These are phyloP conservation scores for Poecile atricapillus DNA, from an alignment of 2,113 vertebrate genomes.

Conservation along the genomic window DNA sequence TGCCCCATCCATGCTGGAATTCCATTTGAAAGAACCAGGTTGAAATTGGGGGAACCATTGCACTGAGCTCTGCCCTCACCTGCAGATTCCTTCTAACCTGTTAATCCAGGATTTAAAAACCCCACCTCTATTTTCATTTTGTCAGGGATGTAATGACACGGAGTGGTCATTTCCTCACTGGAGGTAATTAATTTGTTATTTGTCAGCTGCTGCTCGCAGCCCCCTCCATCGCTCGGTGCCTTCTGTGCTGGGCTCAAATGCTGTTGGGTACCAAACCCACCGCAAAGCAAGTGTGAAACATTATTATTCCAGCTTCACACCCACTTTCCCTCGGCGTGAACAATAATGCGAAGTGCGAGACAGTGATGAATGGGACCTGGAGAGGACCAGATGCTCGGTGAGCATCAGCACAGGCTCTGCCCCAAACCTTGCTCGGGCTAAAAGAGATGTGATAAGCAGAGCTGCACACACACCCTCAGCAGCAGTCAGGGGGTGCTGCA, in stretches of 20 bases:
- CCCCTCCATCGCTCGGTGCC: not conserved
- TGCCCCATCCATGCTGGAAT: not conserved
- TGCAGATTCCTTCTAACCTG: not conserved
- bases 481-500: not conserved
- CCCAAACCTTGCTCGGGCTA: not conserved
- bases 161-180: not conserved
- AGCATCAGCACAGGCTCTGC: not conserved
- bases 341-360: constrained; percentile 33
- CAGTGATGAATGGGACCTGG: constrained; percentile 59
- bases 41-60: accelerated
- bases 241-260: not conserved
- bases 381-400: constrained; percentile 44
- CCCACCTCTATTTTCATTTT: not conserved
- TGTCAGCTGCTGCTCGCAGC: not conserved
- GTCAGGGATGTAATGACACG: accelerated
- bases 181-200: not conserved
- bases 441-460: not conserved
- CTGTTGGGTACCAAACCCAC: not conserved
- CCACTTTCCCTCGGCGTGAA: constrained; percentile 30
- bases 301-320: constrained; percentile 62
- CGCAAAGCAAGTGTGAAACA: constrained; percentile 38
- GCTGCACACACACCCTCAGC: not conserved
- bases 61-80: not conserved
- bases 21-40: accelerated
- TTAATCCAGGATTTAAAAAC: not conserved